phyloP scores from a whole-genome alignment of 2,888 invertebrate genomes.

The Drosophila nr. perissopoda region DNA sequence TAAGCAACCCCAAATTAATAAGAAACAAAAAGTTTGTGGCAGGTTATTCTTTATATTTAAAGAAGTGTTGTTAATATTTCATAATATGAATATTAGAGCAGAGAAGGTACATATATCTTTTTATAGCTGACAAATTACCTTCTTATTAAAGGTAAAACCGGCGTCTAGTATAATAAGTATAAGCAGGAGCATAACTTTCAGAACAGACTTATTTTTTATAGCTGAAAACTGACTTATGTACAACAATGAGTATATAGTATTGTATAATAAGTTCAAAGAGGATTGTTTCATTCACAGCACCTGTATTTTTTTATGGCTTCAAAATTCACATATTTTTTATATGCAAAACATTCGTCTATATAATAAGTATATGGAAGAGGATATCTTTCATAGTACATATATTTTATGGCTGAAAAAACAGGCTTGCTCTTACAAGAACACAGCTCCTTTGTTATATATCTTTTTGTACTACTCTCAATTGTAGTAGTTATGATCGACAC shows the following conservation, averaged over 20 bases:
- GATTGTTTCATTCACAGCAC: background rate
- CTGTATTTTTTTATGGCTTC: background rate
- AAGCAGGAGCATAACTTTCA: background rate
- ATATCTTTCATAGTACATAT: background rate
- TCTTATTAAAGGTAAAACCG: background rate
- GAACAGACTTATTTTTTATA: background rate
- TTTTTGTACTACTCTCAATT: background rate
- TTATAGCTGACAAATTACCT: background rate
- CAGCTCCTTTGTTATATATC: background rate
- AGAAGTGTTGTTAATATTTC: background rate
- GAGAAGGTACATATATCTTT: background rate
- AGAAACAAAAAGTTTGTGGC: background rate
- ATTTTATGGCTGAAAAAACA: background rate
- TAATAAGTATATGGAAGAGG: background rate
- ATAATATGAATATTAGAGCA: background rate
- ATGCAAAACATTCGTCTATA: background rate
- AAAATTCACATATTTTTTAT: background rate
- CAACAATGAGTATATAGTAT: background rate
- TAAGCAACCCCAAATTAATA: background rate
- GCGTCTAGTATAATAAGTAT: background rate
- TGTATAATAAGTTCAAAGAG: background rate
- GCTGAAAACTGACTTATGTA: background rate
- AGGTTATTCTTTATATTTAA: too few species aligned
- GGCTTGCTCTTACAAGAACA: too few species aligned
- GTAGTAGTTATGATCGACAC: slow-evolving; percentile 9